These are phyloP conservation scores for Leptoclinus maculatus DNA, from an alignment of 2,797 vertebrate genomes.

Conservation along the genomic window DNA sequence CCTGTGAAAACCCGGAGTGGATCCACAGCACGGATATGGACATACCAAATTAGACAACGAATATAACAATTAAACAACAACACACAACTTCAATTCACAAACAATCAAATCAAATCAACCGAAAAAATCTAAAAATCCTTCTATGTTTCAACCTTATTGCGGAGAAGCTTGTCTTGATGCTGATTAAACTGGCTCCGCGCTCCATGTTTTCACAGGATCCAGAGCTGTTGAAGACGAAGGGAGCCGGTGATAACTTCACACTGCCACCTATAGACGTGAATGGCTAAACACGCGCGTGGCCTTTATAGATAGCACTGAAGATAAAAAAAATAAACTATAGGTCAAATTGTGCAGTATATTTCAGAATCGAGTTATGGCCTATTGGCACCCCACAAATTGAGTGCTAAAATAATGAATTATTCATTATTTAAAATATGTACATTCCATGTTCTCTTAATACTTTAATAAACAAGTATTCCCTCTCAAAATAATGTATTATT, in stretches of 20 bases:
- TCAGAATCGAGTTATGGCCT: background rate
- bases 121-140: rapidly evolving
- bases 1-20: constrained; percentile 52
- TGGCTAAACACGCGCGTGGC: constrained; percentile 14
- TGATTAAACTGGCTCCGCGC: rapidly evolving
- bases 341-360: background rate
- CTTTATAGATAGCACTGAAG: background rate
- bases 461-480: background rate
- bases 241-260: background rate
- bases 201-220: constrained; percentile 44
- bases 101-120: rapidly evolving
- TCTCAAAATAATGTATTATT: background rate
- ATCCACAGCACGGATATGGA: background rate
- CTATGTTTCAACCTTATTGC: background rate
- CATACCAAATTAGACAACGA: background rate
- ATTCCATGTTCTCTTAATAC: background rate
- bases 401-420: background rate
- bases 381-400: background rate
- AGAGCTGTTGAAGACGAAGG: background rate
- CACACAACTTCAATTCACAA: background rate
- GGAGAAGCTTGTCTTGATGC: background rate
- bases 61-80: background rate
- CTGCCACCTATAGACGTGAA: constrained; percentile 63
- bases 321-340: background rate
- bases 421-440: rapidly evolving